phyloP scores from a whole-genome alignment of 2,888 invertebrate genomes.

The Hofmannophila pseudospretella region DNA sequence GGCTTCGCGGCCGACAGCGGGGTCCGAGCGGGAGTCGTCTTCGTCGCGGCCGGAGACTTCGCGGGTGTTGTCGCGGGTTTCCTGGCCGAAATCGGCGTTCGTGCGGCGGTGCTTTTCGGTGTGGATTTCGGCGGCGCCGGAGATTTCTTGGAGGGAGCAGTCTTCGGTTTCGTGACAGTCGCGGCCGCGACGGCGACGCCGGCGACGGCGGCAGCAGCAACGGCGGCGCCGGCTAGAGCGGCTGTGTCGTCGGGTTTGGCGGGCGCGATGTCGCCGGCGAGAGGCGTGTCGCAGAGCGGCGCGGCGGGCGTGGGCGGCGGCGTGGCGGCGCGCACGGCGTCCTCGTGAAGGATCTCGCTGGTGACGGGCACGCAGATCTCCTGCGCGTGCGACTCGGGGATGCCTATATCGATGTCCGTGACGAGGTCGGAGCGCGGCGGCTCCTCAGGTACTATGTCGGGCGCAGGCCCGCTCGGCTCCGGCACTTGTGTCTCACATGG shows the following conservation, averaged over 20 bases:
- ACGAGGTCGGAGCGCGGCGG: constrained; percentile 47
- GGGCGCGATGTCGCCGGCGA: constrained; percentile 28
- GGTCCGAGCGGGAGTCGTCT: constrained; percentile 18
- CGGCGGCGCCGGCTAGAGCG: constrained; percentile 40
- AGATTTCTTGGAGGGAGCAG: constrained; percentile 26
- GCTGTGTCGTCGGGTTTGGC: constrained; percentile 26
- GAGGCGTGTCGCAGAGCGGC: constrained; percentile 25
- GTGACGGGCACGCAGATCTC: constrained; percentile 71
- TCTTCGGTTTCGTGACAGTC: constrained; percentile 21
- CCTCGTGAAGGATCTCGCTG: constrained; percentile 51
- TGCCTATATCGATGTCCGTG: constrained; percentile 61
- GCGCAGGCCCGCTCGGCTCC: constrained; percentile 36
- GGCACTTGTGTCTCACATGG: constrained; percentile 15
- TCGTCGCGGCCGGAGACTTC: constrained; percentile 28
- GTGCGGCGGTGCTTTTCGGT: constrained; percentile 21
- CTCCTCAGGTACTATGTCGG: constrained; percentile 56
- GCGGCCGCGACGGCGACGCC: constrained; percentile 23
- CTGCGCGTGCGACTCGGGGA: constrained; percentile 60
- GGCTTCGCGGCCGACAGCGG: constrained; percentile 20
- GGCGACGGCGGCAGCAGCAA: constrained; percentile 29
- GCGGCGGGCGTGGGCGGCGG: constrained; percentile 34
- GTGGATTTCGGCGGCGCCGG: constrained; percentile 32
- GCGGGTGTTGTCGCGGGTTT: constrained; percentile 27
- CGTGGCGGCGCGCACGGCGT: constrained; percentile 34
- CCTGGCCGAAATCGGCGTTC: constrained; percentile 22